These are phyloP conservation scores for Denticeps clupeoides DNA, from an alignment of 2,797 vertebrate genomes.

Conservation along the genomic window DNA sequence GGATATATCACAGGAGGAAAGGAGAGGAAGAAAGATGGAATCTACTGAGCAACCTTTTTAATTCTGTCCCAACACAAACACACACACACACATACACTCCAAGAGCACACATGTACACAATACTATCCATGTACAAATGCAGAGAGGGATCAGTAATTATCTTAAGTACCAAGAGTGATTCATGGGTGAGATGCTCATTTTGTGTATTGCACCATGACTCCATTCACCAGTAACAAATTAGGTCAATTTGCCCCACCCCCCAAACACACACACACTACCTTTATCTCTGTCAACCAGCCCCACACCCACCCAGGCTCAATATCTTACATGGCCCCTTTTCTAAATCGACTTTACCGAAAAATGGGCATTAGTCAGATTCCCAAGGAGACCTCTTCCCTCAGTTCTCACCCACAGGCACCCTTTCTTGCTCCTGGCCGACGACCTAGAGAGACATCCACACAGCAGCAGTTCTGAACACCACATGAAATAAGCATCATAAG, in stretches of 20 bases:
- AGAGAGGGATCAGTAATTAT: constrained; percentile 9
- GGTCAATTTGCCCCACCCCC: not conserved
- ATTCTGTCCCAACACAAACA: not conserved
- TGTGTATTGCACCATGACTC: not conserved
- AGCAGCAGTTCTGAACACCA: too few species aligned
- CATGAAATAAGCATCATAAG: too few species aligned
- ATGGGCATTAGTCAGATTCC: too few species aligned
- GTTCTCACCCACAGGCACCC: too few species aligned
- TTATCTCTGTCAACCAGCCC: not conserved
- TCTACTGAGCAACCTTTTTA: too few species aligned
- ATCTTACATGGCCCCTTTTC: too few species aligned
- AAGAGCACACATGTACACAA: not conserved
- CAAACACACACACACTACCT: not conserved
- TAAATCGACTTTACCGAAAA: too few species aligned
- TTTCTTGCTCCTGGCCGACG: too few species aligned
- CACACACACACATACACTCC: not conserved
- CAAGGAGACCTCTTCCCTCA: too few species aligned
- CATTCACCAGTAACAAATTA: not conserved
- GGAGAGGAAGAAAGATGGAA: constrained; percentile 4
- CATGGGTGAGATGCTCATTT: not conserved
- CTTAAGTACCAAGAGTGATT: constrained; percentile 20
- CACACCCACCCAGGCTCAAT: not conserved
- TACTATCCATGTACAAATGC: not conserved
- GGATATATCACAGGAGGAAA: constrained; percentile 42
- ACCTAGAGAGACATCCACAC: too few species aligned